These are phyloP conservation scores for Alces alces DNA, from an alignment of 2,113 vertebrate species.

Conservation along the genomic window DNA sequence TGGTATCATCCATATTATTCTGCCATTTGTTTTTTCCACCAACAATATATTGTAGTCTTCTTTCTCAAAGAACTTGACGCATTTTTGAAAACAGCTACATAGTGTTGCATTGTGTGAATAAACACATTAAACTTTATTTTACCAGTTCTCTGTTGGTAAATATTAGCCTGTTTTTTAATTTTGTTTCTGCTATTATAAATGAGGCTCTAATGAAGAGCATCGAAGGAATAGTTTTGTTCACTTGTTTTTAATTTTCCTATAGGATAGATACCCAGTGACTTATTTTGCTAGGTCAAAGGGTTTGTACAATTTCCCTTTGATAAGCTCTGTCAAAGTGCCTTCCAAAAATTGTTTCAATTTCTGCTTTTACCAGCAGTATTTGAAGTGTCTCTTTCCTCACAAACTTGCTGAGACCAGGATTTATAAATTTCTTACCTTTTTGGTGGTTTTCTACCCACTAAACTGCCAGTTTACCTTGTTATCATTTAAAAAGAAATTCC, in stretches of 20 bases:
- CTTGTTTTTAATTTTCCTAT: background rate
- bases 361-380: background rate
- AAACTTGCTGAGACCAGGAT: background rate
- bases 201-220: background rate
- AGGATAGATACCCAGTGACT: background rate
- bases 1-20: background rate
- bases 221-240: background rate
- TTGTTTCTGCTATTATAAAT: background rate
- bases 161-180: background rate
- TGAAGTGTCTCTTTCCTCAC: background rate
- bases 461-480: background rate
- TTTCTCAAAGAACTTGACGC: background rate
- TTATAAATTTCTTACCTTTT: background rate
- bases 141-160: background rate
- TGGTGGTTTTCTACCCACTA: background rate
- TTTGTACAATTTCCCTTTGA: background rate
- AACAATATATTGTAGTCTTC: background rate
- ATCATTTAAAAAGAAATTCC: background rate
- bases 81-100: background rate
- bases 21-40: background rate
- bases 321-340: background rate
- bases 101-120: background rate
- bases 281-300: background rate
- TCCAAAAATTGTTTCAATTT: background rate
- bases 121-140: background rate